Percentiles rank a stretch among this genome's conserved stretches.
Conservation (phyloP, 2,797 vertebrate genomes). For the Geotria australis region DNA sequence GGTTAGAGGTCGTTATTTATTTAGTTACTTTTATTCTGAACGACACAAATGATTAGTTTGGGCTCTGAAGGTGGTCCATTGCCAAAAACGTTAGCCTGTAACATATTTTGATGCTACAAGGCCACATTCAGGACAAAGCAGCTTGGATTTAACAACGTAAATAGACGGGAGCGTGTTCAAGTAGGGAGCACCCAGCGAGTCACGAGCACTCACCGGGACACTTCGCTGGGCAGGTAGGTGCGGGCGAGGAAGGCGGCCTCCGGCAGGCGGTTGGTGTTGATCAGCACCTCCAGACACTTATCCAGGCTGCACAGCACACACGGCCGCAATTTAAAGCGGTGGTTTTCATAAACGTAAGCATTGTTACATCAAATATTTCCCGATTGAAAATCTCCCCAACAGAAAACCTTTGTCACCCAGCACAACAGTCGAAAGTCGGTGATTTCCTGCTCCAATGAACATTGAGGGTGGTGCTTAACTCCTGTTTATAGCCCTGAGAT, state of each 20-base stretch:
- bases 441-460: not conserved
- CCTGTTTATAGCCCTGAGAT: not conserved
- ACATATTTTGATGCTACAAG: too few relatives aligned
- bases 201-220: slow-evolving; percentile 31
- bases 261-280: slow-evolving; percentile 66
- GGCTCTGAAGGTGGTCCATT: too few relatives aligned
- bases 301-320: slow-evolving; percentile 27
- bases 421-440: not conserved
- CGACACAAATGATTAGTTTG: too few relatives aligned
- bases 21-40: too few relatives aligned
- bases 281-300: slow-evolving; percentile 73
- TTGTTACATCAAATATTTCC: too few relatives aligned
- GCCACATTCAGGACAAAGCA: too few relatives aligned
- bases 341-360: too few relatives aligned
- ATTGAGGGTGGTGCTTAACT: not conserved
- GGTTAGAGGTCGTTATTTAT: too few relatives aligned
- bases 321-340: not conserved
- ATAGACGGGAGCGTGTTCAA: too few relatives aligned
- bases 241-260: slow-evolving; percentile 88
- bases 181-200: not conserved
- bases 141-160: too few relatives aligned
- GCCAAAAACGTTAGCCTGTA: too few relatives aligned
- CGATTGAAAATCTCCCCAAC: not conserved
- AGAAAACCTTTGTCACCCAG: not conserved
- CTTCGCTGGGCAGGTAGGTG: slow-evolving; percentile 82